These are phyloP conservation scores for Helleia helle DNA, from an alignment of 2,888 invertebrate genomes.

Conservation along the genomic window DNA sequence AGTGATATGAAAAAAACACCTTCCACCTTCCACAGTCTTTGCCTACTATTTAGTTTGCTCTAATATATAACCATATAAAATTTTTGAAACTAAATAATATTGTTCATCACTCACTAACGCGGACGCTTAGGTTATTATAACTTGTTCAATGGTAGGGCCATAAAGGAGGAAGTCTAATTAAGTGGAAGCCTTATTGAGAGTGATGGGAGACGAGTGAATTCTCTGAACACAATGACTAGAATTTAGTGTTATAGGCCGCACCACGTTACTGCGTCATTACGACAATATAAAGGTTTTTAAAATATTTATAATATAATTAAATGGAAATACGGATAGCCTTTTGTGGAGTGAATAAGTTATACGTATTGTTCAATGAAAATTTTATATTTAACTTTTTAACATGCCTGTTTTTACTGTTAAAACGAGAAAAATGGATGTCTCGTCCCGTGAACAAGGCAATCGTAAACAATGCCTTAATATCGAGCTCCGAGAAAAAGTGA, in stretches of 20 bases:
- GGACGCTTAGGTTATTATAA: background rate
- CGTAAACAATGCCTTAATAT: too few relatives aligned
- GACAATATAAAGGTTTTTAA: background rate
- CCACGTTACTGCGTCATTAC: background rate
- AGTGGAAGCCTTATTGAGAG: slow-evolving; percentile 33
- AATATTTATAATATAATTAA: slow-evolving; percentile 6
- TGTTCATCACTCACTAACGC: background rate
- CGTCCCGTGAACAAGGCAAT: too few relatives aligned
- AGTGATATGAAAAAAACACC: too few relatives aligned
- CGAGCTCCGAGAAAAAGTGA: too few relatives aligned
- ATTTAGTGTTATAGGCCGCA: slow-evolving; percentile 11
- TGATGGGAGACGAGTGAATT: slow-evolving; percentile 25
- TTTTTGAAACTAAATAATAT: too few relatives aligned
- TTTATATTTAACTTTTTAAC: too few relatives aligned
- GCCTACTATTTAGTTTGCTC: too few relatives aligned
- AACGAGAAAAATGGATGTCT: too few relatives aligned
- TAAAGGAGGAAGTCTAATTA: slow-evolving; percentile 17
- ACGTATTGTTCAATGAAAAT: background rate
- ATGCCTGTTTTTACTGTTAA: too few relatives aligned
- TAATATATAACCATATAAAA: too few relatives aligned
- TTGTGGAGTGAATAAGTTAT: background rate
- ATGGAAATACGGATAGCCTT: slow-evolving; percentile 1
- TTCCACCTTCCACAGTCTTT: too few relatives aligned
- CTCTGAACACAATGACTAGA: slow-evolving; percentile 8
- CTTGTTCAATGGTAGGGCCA: slow-evolving; percentile 20